These are phyloP conservation scores for Noctua janthina DNA, from an alignment of 2,888 invertebrate species.

Conservation along the genomic window DNA sequence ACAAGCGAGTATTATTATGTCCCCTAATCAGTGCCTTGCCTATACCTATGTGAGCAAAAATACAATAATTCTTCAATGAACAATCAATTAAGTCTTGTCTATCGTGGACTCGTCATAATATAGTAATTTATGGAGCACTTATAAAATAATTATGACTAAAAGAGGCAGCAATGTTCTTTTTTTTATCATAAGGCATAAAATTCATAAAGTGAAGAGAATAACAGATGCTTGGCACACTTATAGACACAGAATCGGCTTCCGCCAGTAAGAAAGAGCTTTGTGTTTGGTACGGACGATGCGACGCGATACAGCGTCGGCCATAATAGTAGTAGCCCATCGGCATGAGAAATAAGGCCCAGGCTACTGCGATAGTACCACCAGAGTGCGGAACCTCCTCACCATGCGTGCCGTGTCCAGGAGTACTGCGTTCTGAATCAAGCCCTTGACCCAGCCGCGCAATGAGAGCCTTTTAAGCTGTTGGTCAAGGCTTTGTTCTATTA, in stretches of 20 bases:
- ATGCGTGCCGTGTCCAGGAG: too few relatives aligned
- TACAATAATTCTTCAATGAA: slow-evolving; percentile 6
- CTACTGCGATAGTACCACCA: not conserved
- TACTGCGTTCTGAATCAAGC: too few relatives aligned
- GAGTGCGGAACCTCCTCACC: not conserved
- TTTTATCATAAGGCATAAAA: not conserved
- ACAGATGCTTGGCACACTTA: not conserved
- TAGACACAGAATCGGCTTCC: not conserved
- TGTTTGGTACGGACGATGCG: not conserved
- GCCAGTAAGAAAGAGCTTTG: not conserved
- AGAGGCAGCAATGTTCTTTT: not conserved
- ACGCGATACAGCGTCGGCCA: not conserved
- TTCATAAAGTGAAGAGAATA: not conserved
- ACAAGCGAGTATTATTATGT: slow-evolving; percentile 2
- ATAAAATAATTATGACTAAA: not conserved
- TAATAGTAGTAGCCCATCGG: not conserved
- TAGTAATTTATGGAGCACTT: slow-evolving; percentile 20
- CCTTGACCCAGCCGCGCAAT: too few relatives aligned
- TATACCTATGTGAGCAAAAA: not conserved
- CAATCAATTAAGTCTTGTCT: slow-evolving; percentile 34
- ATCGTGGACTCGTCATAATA: not conserved
- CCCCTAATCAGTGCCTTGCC: slow-evolving; percentile 19
- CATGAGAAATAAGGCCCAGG: not conserved
- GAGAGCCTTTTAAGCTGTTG: too few relatives aligned
- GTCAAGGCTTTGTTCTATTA: too few relatives aligned